phyloP scores from a whole-genome alignment of 2,113 vertebrate species.

The Ptilorrhoa leucosticta region DNA sequence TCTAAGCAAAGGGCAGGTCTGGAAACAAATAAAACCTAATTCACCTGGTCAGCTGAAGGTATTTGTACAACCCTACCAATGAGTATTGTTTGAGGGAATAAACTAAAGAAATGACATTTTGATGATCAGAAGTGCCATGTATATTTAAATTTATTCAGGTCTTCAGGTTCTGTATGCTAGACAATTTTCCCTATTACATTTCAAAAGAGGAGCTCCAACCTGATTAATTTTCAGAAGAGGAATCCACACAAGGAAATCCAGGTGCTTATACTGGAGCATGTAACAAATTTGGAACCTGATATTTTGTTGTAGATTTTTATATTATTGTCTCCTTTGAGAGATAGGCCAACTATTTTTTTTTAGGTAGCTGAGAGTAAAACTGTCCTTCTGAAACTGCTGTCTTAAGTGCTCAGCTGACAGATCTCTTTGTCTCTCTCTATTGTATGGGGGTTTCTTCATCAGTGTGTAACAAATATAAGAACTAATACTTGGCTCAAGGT shows the following conservation, averaged over 20 bases:
- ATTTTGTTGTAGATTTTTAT: background rate
- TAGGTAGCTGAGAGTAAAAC: background rate
- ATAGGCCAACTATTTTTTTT: background rate
- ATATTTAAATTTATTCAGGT: background rate
- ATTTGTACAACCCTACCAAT: background rate
- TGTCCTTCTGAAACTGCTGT: background rate
- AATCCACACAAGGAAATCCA: background rate
- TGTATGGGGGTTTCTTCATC: background rate
- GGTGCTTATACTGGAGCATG: background rate
- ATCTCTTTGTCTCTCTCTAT: background rate
- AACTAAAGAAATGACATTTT: background rate
- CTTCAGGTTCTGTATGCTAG: background rate
- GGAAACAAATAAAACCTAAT: background rate
- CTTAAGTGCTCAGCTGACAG: background rate
- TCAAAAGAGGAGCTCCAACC: background rate
- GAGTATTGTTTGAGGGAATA: background rate
- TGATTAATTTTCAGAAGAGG: background rate
- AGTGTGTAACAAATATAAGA: background rate
- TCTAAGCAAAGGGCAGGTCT: background rate
- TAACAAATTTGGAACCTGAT: background rate
- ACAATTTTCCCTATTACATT: background rate
- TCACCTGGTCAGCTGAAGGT: background rate
- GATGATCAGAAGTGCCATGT: background rate
- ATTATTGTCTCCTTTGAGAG: background rate
- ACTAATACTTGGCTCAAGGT: background rate